A percentile compares a stretch with the other conserved stretches of the same genome.
phyloP scores from a whole-genome alignment of 2,113 vertebrate genomes.

The Pelecanoides urinatrix region DNA sequence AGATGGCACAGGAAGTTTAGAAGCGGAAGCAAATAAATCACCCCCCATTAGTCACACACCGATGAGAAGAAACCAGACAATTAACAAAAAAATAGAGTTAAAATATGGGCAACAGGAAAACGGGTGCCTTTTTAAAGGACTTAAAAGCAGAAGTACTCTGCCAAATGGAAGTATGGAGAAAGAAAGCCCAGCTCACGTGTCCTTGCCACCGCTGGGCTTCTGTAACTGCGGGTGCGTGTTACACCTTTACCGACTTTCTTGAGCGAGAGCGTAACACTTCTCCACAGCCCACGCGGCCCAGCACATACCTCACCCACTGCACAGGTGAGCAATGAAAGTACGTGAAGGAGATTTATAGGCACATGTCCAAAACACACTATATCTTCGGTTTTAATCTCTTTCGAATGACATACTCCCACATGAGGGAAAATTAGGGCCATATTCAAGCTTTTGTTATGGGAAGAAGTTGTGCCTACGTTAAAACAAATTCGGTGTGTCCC shows the following conservation, averaged over 20 bases:
- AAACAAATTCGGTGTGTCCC: conserved; percentile 43
- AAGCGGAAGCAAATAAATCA: not conserved
- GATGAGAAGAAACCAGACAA: not conserved
- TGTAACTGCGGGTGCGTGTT: not conserved
- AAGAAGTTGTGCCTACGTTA: conserved; percentile 2
- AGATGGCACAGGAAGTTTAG: not conserved
- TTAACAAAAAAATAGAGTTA: not conserved
- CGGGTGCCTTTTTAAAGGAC: not conserved
- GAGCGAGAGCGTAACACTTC: not conserved
- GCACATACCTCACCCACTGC: not conserved
- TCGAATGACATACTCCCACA: not conserved
- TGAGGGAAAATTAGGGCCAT: not conserved
- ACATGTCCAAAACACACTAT: not conserved
- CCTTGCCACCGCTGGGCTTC: not conserved
- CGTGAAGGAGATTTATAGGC: not conserved
- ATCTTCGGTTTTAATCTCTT: not conserved
- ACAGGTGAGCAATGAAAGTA: not conserved
- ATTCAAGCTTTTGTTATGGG: not conserved
- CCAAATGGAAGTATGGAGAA: not conserved
- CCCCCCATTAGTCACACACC: not conserved
- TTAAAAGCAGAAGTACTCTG: not conserved
- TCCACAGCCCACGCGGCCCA: not conserved
- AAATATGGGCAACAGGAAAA: not conserved
- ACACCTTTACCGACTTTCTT: not conserved
- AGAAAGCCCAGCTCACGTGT: rapidly evolving